Base-by-base conservation (phyloP, 1,140 invertebrate genomes). In the Plutomurus gul region DNA sequence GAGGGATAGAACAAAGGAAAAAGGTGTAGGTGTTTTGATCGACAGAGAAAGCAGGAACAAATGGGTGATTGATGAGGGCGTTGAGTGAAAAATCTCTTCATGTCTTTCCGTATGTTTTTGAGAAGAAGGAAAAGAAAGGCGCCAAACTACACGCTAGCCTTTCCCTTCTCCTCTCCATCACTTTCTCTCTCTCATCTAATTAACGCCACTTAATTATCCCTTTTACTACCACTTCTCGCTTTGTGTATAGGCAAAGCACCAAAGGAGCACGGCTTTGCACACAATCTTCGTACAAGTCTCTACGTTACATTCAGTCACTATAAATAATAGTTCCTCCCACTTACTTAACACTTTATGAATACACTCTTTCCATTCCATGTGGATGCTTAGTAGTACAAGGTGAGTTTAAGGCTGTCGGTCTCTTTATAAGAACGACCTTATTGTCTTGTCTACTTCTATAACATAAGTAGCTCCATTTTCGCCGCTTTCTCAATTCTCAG, bases 141-240 rank as follows among this genome's bases (percentile, higher is more conserved):
- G 73, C n/a, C n/a, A 22, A 51, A 46, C 43, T 49, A 22, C n/a
- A n/a, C n/a, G n/a, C 49, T 39, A 72, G 70, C 40, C 56, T 77
- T 39, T 73, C 73, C 72, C 76, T 56, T 75, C 25, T 79, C 40
- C 75, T 80, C 33, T 16, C 33, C 36, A 39, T 60, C 30, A 65
- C 51, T 76, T 56, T 75, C 77, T 81, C 76, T 78, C 43, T 78
- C 77, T 78, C 60, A 78, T 78, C 78, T 83, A 81, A 83, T 83
- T 83, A 83, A 81, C 79, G 73, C 77, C 75, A 72, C 79, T 83
- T 83, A 81, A 83, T 83, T 83, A 83, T 81, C 82, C 77, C 75
- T 33, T 36, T 10, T 25, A 11, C n/a, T n/a, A n/a, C n/a, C n/a
- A n/a, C n/a, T n/a, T n/a, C n/a, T n/a, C n/a, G n/a, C n/a, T n/a